Percentiles rank a stretch among this genome's conserved stretches.
phyloP scores from a whole-genome alignment of 2,797 vertebrate species.

The Psittacula echo region DNA sequence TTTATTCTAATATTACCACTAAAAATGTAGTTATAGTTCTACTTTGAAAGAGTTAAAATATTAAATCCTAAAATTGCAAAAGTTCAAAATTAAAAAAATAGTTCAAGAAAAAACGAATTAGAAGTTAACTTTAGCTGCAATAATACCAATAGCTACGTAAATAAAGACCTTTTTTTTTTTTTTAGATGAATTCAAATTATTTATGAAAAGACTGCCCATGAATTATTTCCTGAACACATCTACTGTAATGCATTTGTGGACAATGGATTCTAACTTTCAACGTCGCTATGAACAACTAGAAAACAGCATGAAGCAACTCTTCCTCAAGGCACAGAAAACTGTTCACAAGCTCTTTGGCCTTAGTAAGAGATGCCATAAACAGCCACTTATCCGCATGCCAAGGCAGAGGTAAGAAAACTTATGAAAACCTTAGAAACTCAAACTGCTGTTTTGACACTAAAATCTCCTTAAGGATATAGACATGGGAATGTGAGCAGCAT shows the following conservation, averaged over 20 bases:
- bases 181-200: constrained; percentile 95
- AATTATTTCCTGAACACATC: constrained; percentile 93
- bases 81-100: neutral
- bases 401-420: constrained; percentile 85
- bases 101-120: neutral
- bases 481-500: neutral
- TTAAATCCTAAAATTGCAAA: neutral
- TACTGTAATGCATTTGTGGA: constrained; percentile 92
- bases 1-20: neutral
- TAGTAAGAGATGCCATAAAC: constrained; percentile 94
- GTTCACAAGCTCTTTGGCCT: constrained; percentile 96
- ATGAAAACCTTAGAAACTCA: neutral
- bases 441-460: neutral
- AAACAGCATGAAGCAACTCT: constrained; percentile 89
- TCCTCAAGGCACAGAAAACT: constrained; percentile 90
- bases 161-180: constrained; percentile 36
- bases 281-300: constrained; percentile 93
- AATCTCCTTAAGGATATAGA: neutral
- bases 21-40: neutral
- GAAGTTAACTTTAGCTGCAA: neutral
- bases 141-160: neutral
- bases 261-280: constrained; percentile 91
- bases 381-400: constrained; percentile 90
- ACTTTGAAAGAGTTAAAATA: neutral
- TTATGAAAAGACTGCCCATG: constrained; percentile 90